Evolutionary conservation across 2,797 vertebrate species (phyloP).

Genomic region (Psittacula echo): DNA sequence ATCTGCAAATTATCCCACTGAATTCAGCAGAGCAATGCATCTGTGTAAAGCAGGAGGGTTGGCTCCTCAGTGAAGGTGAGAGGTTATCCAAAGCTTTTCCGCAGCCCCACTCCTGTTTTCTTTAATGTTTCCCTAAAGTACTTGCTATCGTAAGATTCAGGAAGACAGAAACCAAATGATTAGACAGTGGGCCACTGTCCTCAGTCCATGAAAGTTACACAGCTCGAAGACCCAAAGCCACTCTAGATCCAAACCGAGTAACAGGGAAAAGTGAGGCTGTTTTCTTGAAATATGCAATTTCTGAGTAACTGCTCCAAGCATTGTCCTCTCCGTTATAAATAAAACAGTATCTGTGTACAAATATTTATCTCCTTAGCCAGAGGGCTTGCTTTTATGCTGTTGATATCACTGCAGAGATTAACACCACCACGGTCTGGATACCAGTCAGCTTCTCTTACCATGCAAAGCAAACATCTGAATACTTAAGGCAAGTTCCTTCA

Average conservation of each 20-base stretch:
- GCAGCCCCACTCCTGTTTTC: fast-evolving
- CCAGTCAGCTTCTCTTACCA: neutral
- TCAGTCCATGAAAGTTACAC: neutral
- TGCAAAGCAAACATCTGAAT: neutral
- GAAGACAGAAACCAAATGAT: neutral
- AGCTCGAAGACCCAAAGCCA: neutral
- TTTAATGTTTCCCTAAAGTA: neutral
- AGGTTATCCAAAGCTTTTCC: neutral
- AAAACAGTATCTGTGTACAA: constrained; percentile 6
- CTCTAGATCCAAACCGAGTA: neutral
- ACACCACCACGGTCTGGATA: neutral
- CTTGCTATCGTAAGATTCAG: neutral
- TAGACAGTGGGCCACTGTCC: neutral
- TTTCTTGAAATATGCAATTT: neutral
- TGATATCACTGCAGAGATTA: neutral
- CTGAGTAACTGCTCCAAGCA: neutral
- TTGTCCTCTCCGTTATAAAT: neutral
- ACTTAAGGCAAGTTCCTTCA: neutral
- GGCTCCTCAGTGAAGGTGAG: neutral
- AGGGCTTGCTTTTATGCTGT: neutral
- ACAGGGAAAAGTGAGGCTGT: neutral
- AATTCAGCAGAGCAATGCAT: neutral
- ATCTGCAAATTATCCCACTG: neutral
- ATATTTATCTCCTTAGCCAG: constrained; percentile 5
- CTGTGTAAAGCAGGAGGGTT: neutral